Percentiles rank a stretch among this genome's conserved stretches.
These are phyloP conservation scores for Tubulanus polymorphus DNA, from an alignment of 2,888 invertebrate genomes.

Conservation along the genomic window DNA sequence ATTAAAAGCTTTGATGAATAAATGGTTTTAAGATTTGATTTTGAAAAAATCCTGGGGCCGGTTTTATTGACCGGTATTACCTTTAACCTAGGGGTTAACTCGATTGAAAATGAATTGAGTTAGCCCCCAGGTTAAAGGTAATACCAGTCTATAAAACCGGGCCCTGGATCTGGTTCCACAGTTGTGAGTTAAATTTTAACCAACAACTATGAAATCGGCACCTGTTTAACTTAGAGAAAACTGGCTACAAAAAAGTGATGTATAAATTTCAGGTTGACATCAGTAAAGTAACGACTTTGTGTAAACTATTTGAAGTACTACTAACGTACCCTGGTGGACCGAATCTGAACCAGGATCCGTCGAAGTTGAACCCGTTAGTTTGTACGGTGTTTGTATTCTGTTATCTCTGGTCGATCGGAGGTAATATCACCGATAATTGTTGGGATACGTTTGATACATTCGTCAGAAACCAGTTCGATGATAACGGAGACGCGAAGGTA, in stretches of 20 bases:
- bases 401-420: conserved; percentile 82
- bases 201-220: neutral
- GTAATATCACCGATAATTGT: conserved; percentile 70
- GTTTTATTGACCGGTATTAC: no score
- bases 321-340: conserved; percentile 64
- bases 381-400: conserved; percentile 76
- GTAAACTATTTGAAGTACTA: conserved; percentile 69
- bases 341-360: conserved; percentile 61
- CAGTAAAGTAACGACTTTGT: conserved; percentile 74
- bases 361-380: conserved; percentile 62
- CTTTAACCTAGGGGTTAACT: no score
- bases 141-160: no score
- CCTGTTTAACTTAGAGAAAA: neutral
- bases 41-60: no score
- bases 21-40: no score
- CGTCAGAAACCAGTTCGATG: conserved; percentile 67
- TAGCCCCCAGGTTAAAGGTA: no score
- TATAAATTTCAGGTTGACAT: conserved; percentile 66
- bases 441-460: conserved; percentile 68
- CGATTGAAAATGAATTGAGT: no score
- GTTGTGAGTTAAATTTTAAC: no score
- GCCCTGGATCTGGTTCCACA: no score
- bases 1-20: no score
- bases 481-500: conserved; percentile 65
- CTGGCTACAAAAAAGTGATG: neutral